A percentile compares a stretch with the other conserved stretches of the same genome.
Evolutionary conservation across 1,140 invertebrate genomes (phyloP).

Genomic region (Bombus sylvicola): DNA sequence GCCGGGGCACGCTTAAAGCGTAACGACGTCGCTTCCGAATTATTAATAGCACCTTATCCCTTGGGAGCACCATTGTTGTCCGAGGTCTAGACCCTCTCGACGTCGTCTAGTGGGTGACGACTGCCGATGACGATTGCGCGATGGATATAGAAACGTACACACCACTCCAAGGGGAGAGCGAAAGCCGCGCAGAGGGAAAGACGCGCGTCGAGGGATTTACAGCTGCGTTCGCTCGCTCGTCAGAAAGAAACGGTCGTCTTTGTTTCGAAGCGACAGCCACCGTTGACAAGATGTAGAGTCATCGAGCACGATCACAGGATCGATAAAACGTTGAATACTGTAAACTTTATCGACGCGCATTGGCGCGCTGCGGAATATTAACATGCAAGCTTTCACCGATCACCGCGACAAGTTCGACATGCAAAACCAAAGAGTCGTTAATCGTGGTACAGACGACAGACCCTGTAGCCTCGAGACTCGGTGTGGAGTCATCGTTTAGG

Average conservation of each 20-base stretch:
- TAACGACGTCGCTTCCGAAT: constrained; percentile 65
- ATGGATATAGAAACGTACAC: not conserved
- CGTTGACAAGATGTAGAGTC: not conserved
- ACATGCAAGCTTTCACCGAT: not conserved
- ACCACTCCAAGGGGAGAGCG: not conserved
- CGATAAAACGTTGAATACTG: not conserved
- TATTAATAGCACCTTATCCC: constrained; percentile 66
- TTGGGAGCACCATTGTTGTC: constrained; percentile 56
- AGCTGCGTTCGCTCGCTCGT: too few species aligned
- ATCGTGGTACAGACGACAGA: not conserved
- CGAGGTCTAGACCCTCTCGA: constrained; percentile 35
- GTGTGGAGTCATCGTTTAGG: not conserved
- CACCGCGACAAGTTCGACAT: not conserved
- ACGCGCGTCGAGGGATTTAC: too few species aligned
- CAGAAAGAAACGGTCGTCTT: not conserved
- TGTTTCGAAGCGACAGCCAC: not conserved
- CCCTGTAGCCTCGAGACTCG: not conserved
- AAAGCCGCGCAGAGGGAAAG: not conserved
- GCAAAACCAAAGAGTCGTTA: not conserved
- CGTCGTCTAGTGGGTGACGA: constrained; percentile 40
- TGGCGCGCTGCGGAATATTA: not conserved
- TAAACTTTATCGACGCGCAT: too few species aligned
- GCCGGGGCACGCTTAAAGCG: constrained; percentile 54
- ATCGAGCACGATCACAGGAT: too few species aligned
- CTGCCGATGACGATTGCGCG: constrained; percentile 15